phyloP scores from a whole-genome alignment of 2,888 invertebrate species.

The Dorcus parallelipipedus region DNA sequence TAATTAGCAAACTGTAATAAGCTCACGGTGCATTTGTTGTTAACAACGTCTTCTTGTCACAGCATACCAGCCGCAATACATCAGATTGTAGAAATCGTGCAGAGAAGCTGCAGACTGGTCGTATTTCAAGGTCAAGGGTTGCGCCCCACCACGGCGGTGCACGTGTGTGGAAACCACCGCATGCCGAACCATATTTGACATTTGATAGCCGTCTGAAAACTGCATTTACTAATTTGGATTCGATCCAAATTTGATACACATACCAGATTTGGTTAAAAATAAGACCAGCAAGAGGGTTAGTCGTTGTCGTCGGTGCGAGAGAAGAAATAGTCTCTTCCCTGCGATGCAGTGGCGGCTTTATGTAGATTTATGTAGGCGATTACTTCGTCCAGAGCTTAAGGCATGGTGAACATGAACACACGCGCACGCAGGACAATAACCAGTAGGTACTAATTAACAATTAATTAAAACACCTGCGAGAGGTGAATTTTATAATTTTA shows the following conservation, averaged over 20 bases:
- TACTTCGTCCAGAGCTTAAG: too few species aligned
- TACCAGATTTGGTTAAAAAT: slow-evolving; percentile 44
- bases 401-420: too few species aligned
- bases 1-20: too few species aligned
- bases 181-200: slow-evolving; percentile 48
- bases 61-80: neutral
- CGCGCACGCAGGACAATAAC: too few species aligned
- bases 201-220: slow-evolving; percentile 46
- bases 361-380: too few species aligned
- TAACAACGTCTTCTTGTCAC: too few species aligned
- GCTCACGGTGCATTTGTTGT: too few species aligned
- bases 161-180: slow-evolving; percentile 35
- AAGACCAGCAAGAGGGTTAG: slow-evolving; percentile 44
- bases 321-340: slow-evolving; percentile 30
- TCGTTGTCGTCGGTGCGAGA: slow-evolving; percentile 34
- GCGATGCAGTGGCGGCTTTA: slow-evolving; percentile 20
- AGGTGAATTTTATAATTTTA: too few species aligned
- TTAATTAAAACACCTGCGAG: too few species aligned
- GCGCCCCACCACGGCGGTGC: slow-evolving; percentile 24
- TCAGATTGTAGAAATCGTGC: slow-evolving; percentile 21
- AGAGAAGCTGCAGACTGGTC: slow-evolving; percentile 24
- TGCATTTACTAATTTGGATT: slow-evolving; percentile 49
- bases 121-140: slow-evolving; percentile 36
- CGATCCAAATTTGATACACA: slow-evolving; percentile 49
- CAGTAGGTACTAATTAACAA: too few species aligned